Evolutionary conservation across 2,888 invertebrate species (phyloP), one percentile per base, ranked within the genome.

Genomic region (Thera britannica): DNA sequence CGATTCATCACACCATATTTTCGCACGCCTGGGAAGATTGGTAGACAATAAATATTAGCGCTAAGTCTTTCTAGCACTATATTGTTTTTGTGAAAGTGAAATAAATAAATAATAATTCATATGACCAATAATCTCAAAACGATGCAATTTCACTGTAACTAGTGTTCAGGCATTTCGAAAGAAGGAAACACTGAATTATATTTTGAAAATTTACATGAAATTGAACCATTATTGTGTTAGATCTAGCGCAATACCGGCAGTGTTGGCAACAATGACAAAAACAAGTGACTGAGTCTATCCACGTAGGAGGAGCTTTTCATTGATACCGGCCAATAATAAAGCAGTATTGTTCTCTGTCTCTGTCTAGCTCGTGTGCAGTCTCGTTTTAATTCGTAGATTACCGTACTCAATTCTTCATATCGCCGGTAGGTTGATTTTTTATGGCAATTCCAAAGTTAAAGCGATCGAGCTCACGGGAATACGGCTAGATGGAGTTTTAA

Each of bases 331-430:
- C 87, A 91, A 89, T 85, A 61, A 74, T 8, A 51, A 9, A 5
- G 2, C 41, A 1, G 8, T 1, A 55, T 69, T 0, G 64, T 75
- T 12, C 7, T 41, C 72, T 51, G 3, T 87, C 84, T 77, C 82
- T 48, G 65, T 87, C 79, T 2, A 23, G 46, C 66, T n/a, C 41
- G 38, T 7, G n/a, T 7, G 57, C 51, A 48, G 62, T 88, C 85
- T 82, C 81, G 34, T 59, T 88, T 82, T 72, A 75, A 84, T 85
- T 81, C 83, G 87, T 85, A 86, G 83, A 84, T 83, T 85, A 85
- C 84, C 78, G 81, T 82, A 87, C 85, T 87, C 88, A 87, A 89
- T 90, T 87, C 83, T 89, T 90, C 88, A 89, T 88, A 86, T 85
- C 83, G 9, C 44, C 44, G 81, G 81, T 78, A 82, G 83, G 83